These are phyloP conservation scores for Chromobotia macracanthus DNA, from an alignment of 2,797 vertebrate species.

Conservation along the genomic window DNA sequence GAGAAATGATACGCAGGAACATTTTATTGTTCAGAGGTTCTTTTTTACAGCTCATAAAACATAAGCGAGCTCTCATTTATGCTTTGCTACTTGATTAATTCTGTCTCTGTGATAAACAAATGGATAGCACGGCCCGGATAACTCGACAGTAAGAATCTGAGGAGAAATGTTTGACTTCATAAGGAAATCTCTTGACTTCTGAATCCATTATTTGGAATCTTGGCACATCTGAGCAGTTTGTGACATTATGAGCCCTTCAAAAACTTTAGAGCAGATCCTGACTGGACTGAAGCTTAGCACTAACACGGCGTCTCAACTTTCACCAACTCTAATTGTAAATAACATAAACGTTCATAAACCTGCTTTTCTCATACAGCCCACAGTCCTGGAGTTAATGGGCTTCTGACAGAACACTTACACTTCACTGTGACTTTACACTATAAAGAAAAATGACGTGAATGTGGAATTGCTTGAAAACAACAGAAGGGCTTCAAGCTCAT, in stretches of 20 bases:
- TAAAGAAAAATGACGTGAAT: not conserved
- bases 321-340: not conserved
- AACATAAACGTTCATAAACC: conserved; percentile 23
- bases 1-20: not conserved
- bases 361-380: not conserved
- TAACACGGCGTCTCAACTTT: too few species aligned
- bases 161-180: not conserved
- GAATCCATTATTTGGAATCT: not conserved
- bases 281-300: too few species aligned
- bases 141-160: not conserved
- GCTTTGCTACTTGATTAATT: not conserved
- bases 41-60: not conserved
- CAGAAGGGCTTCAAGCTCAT: not conserved
- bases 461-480: not conserved
- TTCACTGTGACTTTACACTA: not conserved
- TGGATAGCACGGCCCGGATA: not conserved
- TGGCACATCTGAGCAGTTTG: too few species aligned
- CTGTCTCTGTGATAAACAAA: not conserved
- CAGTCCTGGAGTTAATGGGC: conserved; percentile 26
- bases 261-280: too few species aligned
- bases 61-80: not conserved
- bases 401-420: conserved; percentile 8
- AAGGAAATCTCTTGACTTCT: not conserved
- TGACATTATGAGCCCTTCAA: not conserved
- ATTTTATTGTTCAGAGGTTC: not conserved